Base-by-base conservation (phyloP, 1,140 invertebrate genomes). In the Drosophila chauvacae region DNA sequence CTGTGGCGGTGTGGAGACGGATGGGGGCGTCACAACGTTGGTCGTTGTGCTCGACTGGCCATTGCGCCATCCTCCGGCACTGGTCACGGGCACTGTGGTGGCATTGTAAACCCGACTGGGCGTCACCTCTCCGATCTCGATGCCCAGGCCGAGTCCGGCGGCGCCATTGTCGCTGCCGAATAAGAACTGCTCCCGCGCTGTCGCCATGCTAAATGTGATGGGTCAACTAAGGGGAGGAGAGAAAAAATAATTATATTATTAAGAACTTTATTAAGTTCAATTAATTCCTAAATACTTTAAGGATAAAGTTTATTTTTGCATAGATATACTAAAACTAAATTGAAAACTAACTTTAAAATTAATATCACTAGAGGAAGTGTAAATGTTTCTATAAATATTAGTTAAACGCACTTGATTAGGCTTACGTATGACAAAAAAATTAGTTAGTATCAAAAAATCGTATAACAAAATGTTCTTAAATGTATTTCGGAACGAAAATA, bases 171-270 rank as follows among this genome's bases (percentile, higher is more conserved):
- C 78, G 51, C 56, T 70, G 61, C 73, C 76, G 9, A 72, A 81
- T 33, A 92, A 90, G 53, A 92, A 92, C 60, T 91, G 84, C 51
- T 92, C 87, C 41, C 91, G 62, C 44, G 91, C 66, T 50, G 91
- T 87, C 58, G 82, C 57, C 91, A 92, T 92, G 63, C 11, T 70
- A 20, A 23, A 28, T 42, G 41, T 77, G 30, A 16, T 48, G 39
- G 48, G 70, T 83, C 61, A 87, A 75, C 80, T 83, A 53, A 4
- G 35, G 53, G 14, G 0, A 39, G 5, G 16, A 2, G 16, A 2
- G 5, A 3, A n/a, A 23, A 2, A 14, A 0, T 0, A 14, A 23
- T 11, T 39, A 1, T 10, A 11, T 23, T 37, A 14, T 37, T 10
- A 1, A 18, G 0, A 35, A 35, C 11, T 1, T 33, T 33, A 30